phyloP scores from a whole-genome alignment of 2,113 vertebrate genomes.

The Bombycilla garrulus region DNA sequence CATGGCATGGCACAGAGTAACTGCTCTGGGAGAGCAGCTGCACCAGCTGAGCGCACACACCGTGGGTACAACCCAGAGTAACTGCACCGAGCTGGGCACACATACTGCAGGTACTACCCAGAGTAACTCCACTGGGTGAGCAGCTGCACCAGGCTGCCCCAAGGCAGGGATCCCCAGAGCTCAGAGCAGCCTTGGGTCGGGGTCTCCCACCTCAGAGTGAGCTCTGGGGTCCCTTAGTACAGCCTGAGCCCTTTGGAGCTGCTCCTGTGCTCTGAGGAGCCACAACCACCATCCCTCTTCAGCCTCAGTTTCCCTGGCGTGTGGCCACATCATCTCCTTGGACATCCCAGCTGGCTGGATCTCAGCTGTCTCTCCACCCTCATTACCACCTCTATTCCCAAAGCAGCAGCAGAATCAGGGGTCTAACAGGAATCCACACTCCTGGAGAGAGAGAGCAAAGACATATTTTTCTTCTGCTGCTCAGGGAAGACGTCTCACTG shows the following conservation, averaged over 20 bases:
- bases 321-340: neutral
- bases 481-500: accelerated
- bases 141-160: neutral
- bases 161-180: neutral
- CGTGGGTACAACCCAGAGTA: too few relatives aligned
- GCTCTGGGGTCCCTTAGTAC: accelerated
- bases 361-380: neutral
- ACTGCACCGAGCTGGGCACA: too few relatives aligned
- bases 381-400: neutral
- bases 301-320: neutral
- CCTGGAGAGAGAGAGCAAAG: neutral
- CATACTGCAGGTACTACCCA: neutral
- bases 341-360: neutral
- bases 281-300: accelerated
- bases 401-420: neutral
- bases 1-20: too few relatives aligned
- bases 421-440: neutral
- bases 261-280: neutral
- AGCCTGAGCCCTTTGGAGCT: accelerated
- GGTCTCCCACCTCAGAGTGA: neutral
- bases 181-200: neutral
- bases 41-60: too few relatives aligned
- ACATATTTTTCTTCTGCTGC: neutral
- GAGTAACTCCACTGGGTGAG: neutral
- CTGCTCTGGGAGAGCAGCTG: too few relatives aligned